Conservation (phyloP, 2,888 invertebrate genomes). For the Brachypalpus laphriformis region DNA sequence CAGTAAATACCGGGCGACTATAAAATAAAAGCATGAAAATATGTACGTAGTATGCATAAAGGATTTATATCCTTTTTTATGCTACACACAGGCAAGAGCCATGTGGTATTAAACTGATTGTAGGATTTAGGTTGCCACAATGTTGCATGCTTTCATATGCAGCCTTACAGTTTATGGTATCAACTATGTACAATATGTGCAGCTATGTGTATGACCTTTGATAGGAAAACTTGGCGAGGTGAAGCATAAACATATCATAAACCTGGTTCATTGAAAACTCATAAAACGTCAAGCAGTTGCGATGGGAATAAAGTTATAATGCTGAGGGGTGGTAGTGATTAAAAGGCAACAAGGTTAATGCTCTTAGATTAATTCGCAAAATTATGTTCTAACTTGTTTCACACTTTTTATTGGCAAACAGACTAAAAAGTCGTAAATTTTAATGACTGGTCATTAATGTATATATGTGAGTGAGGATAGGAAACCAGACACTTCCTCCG, state of each 20-base stretch:
- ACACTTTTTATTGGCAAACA: background rate
- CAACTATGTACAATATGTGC: background rate
- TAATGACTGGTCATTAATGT: too few relatives aligned
- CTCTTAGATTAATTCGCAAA: background rate
- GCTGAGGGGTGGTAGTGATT: background rate
- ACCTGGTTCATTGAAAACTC: slow-evolving; percentile 16
- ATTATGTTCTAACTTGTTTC: background rate
- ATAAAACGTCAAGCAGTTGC: slow-evolving; percentile 5
- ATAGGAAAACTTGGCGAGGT: background rate
- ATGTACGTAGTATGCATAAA: slow-evolving; percentile 37
- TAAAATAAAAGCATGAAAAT: slow-evolving; percentile 22
- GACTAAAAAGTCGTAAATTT: background rate
- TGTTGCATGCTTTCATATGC: slow-evolving; percentile 16
- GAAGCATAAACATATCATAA: slow-evolving; percentile 10
- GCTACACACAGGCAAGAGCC: slow-evolving; percentile 13
- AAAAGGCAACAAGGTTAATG: background rate
- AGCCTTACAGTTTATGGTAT: background rate
- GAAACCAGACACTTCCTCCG: too few relatives aligned
- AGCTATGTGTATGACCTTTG: background rate
- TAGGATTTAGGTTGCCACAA: slow-evolving; percentile 16
- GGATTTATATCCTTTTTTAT: slow-evolving; percentile 43
- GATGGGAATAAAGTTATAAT: background rate
- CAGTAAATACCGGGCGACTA: background rate
- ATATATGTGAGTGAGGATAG: too few relatives aligned
- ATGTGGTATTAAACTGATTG: slow-evolving; percentile 34